Conservation (phyloP, 1,140 invertebrate genomes). For the Phocides pigmalion region DNA sequence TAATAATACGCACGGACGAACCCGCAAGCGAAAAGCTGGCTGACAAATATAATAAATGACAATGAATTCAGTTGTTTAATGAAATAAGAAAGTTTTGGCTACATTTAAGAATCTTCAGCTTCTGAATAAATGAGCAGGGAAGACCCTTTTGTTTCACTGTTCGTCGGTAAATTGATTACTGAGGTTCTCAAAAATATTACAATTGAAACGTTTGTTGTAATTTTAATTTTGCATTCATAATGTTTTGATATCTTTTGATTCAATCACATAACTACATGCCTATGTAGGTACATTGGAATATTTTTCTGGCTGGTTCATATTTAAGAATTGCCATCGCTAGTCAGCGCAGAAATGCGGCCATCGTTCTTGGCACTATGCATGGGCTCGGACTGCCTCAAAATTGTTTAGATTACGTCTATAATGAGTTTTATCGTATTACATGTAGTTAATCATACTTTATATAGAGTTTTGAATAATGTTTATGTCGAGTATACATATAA, state of each 20-base stretch:
- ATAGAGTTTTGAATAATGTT: no score
- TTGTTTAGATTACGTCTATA: no score
- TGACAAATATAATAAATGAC: slow-evolving; percentile 40
- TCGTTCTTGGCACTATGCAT: no score
- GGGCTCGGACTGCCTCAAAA: no score
- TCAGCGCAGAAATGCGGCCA: no score
- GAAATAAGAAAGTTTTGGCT: slow-evolving; percentile 51
- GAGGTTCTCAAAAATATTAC: slow-evolving; percentile 27
- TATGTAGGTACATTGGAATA: no score
- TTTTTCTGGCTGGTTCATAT: no score
- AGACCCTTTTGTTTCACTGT: slow-evolving; percentile 59
- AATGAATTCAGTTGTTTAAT: slow-evolving; percentile 49
- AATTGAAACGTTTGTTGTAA: slow-evolving; percentile 18
- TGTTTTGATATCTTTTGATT: background rate
- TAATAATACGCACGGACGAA: background rate
- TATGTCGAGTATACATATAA: no score
- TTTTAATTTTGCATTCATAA: background rate
- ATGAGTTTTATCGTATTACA: no score
- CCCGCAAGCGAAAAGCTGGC: slow-evolving; percentile 10
- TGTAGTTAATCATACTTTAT: no score
- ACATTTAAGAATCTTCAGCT: slow-evolving; percentile 48
- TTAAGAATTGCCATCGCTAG: no score
- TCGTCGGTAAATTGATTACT: slow-evolving; percentile 36
- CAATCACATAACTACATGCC: no score
- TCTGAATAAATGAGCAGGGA: slow-evolving; percentile 58